phyloP scores from a whole-genome alignment of 2,888 invertebrate genomes.

The Schizaphis graminum region DNA sequence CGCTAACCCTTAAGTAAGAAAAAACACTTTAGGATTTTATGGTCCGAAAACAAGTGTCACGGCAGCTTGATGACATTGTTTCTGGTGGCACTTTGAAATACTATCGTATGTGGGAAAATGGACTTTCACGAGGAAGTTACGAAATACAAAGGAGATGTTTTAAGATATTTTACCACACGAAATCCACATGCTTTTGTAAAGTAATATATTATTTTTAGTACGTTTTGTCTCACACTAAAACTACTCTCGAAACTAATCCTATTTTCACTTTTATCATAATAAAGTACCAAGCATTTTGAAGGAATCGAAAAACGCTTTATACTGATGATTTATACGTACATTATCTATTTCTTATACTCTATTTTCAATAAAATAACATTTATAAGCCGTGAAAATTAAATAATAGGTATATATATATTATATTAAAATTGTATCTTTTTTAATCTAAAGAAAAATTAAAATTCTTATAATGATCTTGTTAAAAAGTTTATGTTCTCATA shows the following conservation, averaged over 20 bases:
- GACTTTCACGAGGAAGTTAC: conserved; percentile 49
- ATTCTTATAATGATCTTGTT: not conserved
- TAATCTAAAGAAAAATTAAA: not conserved
- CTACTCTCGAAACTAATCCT: conserved; percentile 37
- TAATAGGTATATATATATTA: not conserved
- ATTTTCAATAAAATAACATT: not conserved
- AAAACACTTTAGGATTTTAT: conserved; percentile 63
- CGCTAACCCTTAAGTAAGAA: conserved; percentile 25
- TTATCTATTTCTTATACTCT: not conserved
- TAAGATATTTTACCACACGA: conserved; percentile 21
- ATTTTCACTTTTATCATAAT: conserved; percentile 28
- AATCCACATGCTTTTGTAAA: conserved; percentile 31
- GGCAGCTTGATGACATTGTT: conserved; percentile 47
- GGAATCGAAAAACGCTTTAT: not conserved
- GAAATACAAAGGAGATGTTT: conserved; percentile 34
- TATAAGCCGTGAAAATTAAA: not conserved
- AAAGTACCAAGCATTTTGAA: not conserved
- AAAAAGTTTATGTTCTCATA: not conserved
- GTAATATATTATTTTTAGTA: conserved; percentile 25
- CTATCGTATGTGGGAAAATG: conserved; percentile 50
- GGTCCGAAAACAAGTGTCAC: conserved; percentile 60
- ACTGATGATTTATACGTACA: not conserved
- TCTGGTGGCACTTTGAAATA: conserved; percentile 55
- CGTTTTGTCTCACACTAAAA: conserved; percentile 21
- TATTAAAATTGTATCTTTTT: not conserved